phyloP scores from a whole-genome alignment of 2,797 vertebrate species.

The Periophthalmus magnuspinnatus region DNA sequence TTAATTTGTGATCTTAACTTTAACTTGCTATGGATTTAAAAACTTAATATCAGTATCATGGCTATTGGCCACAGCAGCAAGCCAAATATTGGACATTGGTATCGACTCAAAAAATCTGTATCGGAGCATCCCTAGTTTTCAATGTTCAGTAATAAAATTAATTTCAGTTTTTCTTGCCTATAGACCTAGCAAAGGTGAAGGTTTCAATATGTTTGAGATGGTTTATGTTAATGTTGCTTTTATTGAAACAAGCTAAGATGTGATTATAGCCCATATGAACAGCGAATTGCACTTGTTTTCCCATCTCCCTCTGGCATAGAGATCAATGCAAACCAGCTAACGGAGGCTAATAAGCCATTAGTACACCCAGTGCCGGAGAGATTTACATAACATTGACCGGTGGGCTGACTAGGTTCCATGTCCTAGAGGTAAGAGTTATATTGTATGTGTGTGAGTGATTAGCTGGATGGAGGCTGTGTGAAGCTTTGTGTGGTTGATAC shows the following conservation, averaged over 20 bases:
- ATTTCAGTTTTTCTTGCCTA: conserved; percentile 41
- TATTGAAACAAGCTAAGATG: conserved; percentile 79
- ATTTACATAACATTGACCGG: conserved; percentile 78
- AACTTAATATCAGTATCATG: too few relatives aligned
- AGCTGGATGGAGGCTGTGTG: conserved; percentile 41
- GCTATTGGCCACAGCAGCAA: too few relatives aligned
- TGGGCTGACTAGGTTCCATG: conserved; percentile 57
- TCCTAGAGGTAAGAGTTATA: conserved; percentile 70
- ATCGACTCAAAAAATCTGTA: too few relatives aligned
- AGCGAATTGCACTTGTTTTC: conserved; percentile 55
- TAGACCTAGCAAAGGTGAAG: conserved; percentile 46
- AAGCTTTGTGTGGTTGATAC: conserved; percentile 58
- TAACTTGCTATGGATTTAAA: too few relatives aligned
- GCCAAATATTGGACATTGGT: too few relatives aligned
- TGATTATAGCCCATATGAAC: conserved; percentile 74
- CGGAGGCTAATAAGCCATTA: conserved; percentile 75
- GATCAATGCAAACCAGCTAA: conserved; percentile 84
- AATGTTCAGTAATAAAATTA: neutral
- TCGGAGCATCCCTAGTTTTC: too few relatives aligned
- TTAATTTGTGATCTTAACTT: too few relatives aligned
- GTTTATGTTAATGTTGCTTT: conserved; percentile 78
- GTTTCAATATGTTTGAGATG: conserved; percentile 67
- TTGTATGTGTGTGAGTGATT: conserved; percentile 64
- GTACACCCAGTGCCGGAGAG: conserved; percentile 74
- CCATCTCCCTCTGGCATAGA: conserved; percentile 63